These are phyloP conservation scores for Dynastes grantii DNA, from an alignment of 2,888 invertebrate species.

Conservation along the genomic window DNA sequence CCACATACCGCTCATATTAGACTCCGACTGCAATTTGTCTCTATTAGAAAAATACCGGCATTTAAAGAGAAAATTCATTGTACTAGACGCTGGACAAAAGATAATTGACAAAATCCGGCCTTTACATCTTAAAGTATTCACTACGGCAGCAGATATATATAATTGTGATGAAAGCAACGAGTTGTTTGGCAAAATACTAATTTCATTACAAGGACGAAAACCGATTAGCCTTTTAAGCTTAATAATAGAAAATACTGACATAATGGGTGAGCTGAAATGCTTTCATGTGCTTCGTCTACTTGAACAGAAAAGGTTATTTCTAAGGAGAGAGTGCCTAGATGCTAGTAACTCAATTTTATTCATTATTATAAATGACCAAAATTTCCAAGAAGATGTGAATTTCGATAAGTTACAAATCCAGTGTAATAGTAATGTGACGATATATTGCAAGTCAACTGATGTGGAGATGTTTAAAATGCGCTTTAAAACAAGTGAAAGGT, in stretches of 20 bases:
- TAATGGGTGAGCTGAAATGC: neutral
- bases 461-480: neutral
- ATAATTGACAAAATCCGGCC: neutral
- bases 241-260: neutral
- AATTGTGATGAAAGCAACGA: neutral
- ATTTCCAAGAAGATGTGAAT: neutral
- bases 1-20: slow-evolving; percentile 9
- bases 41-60: slow-evolving; percentile 13
- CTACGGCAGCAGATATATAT: neutral
- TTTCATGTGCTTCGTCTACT: slow-evolving; percentile 17
- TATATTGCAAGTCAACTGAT: slow-evolving; percentile 17
- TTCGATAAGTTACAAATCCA: neutral
- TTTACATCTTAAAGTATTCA: neutral
- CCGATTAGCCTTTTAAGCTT: slow-evolving; percentile 12
- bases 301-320: slow-evolving; percentile 7
- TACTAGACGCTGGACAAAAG: neutral
- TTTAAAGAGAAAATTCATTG: slow-evolving; percentile 26
- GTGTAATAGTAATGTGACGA: neutral
- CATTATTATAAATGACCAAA: neutral
- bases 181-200: neutral
- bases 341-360: slow-evolving; percentile 7
- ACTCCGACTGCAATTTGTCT: neutral
- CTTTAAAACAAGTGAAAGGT: neutral
- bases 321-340: neutral
- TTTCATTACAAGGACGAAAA: slow-evolving; percentile 17